phyloP scores from a whole-genome alignment of 2,113 vertebrate species.

The Sus scrofa region DNA sequence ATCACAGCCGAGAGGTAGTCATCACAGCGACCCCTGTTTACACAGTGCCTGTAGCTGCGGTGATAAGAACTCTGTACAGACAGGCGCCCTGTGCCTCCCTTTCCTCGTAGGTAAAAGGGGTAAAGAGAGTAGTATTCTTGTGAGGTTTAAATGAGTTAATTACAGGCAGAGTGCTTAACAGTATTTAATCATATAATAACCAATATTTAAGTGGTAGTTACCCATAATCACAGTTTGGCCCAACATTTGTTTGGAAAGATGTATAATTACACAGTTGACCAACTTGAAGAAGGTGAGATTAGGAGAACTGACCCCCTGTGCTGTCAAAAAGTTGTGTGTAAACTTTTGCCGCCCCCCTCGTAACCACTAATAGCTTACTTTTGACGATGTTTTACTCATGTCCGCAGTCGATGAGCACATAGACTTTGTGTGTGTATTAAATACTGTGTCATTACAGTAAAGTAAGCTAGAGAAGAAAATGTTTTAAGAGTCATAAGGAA shows the following conservation, averaged over 20 bases:
- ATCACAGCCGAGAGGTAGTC: rapidly evolving
- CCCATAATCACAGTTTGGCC: not conserved
- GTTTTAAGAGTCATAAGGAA: not conserved
- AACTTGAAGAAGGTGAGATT: not conserved
- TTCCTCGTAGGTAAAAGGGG: not conserved
- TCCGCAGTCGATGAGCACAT: too few species aligned
- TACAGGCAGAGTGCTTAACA: not conserved
- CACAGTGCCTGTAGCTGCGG: not conserved
- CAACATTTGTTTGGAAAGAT: not conserved
- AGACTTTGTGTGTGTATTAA: not conserved
- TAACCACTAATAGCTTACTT: not conserved
- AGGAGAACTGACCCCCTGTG: not conserved
- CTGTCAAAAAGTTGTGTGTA: not conserved
- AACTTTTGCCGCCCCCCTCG: not conserved
- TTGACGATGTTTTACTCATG: not conserved
- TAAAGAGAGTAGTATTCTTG: not conserved
- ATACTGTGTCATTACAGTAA: not conserved
- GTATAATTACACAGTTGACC: not conserved
- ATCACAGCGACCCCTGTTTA: not conserved
- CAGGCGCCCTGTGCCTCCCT: not conserved
- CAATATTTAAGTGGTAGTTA: not conserved
- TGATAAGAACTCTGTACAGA: not conserved
- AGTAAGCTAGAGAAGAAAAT: not conserved
- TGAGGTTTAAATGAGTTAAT: not conserved
- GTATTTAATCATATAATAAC: not conserved